Percentiles rank a stretch among this genome's conserved stretches.
Conservation (phyloP, 2,888 invertebrate species). For the Rotaria sp. region DNA sequence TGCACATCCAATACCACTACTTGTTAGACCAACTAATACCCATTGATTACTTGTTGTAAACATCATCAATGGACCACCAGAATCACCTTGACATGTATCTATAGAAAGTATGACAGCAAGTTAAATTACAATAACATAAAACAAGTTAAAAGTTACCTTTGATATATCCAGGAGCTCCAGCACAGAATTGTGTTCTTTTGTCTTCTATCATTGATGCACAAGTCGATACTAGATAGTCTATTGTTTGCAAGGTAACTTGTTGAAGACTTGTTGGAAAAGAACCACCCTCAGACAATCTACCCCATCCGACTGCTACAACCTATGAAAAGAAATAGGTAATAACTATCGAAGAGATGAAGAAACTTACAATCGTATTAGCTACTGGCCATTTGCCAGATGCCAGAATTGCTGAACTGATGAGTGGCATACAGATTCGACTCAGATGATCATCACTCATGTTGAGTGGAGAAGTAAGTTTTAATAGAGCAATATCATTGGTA, state of each 20-base stretch:
- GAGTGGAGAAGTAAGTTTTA: neutral
- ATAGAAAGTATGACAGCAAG: neutral
- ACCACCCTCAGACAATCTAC: neutral
- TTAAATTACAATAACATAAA: neutral
- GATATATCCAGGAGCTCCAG: neutral
- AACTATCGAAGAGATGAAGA: neutral
- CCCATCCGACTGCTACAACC: neutral
- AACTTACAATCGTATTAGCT: neutral
- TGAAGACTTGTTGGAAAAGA: neutral
- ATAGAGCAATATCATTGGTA: neutral
- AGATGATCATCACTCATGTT: neutral
- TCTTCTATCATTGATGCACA: neutral
- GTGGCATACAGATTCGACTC: neutral
- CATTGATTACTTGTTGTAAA: neutral
- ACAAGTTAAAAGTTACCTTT: neutral
- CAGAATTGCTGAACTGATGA: neutral
- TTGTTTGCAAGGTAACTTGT: neutral
- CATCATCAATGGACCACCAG: neutral
- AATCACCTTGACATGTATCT: conserved; percentile 26
- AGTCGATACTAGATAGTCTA: neutral
- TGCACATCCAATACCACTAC: neutral
- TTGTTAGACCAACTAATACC: neutral
- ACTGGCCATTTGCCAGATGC: neutral
- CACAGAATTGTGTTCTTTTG: neutral
- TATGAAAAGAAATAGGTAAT: neutral